phyloP scores from a whole-genome alignment of 2,797 vertebrate genomes.

The Pipistrellus pipistrellus region DNA sequence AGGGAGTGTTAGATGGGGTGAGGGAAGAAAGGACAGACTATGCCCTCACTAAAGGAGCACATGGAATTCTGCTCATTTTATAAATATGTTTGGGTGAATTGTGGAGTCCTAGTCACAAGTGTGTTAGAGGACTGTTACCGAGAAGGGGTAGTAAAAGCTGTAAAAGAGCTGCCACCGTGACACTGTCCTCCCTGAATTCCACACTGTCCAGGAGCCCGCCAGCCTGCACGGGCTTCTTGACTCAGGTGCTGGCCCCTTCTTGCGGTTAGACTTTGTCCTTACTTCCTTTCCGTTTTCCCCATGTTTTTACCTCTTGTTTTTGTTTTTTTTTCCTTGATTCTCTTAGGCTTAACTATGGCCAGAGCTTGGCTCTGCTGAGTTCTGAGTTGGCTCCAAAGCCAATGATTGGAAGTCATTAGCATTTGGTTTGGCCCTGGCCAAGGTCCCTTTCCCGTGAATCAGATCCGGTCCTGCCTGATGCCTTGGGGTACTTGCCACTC shows the following conservation, averaged over 20 bases:
- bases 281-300: neutral
- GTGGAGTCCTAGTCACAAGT: neutral
- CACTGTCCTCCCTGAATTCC: neutral
- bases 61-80: neutral
- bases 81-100: neutral
- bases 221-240: fast-evolving
- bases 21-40: neutral
- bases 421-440: neutral
- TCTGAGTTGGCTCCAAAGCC: neutral
- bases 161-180: neutral
- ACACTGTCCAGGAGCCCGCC: neutral
- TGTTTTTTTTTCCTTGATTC: conserved; percentile 11
- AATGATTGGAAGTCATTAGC: conserved; percentile 27
- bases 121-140: neutral
- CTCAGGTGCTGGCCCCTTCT: neutral
- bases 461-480: neutral
- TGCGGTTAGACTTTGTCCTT: neutral
- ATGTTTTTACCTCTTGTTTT: neutral
- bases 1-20: no score
- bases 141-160: neutral
- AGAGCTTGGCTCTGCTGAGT: neutral
- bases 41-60: neutral
- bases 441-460: neutral
- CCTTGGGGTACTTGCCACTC: neutral
- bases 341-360: neutral